Percentiles rank a stretch among this genome's conserved stretches.
Evolutionary conservation across 2,113 vertebrate genomes (phyloP).

Genomic region (Chiloscyllium plagiosum): DNA sequence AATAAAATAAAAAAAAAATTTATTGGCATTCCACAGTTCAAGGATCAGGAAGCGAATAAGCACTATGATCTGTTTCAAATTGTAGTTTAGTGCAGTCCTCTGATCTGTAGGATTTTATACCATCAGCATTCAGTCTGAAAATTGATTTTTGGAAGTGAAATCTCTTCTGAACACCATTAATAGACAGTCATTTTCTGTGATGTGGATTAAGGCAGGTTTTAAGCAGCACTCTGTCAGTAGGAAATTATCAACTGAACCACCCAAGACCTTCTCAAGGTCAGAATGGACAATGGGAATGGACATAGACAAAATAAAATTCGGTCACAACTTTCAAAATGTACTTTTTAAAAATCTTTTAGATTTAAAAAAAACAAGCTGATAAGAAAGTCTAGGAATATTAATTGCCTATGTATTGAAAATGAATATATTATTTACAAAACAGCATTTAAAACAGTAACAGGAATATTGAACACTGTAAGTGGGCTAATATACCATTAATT

Average conservation of each 20-base stretch:
- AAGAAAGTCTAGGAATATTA: background rate
- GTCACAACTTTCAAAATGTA: background rate
- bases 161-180: background rate
- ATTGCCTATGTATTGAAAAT: background rate
- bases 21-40: background rate
- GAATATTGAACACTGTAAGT: background rate
- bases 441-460: background rate
- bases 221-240: background rate
- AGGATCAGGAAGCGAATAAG: background rate
- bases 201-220: background rate
- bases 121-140: background rate
- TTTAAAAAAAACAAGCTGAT: background rate
- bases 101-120: background rate
- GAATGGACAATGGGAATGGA: no score
- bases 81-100: background rate
- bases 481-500: background rate
- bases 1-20: background rate
- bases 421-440: background rate
- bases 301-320: background rate
- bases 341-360: background rate
- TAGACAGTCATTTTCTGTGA: background rate
- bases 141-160: conserved; percentile 13
- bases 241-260: background rate
- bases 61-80: background rate
- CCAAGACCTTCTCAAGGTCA: no score